These are phyloP conservation scores for Maniola jurtina DNA, from an alignment of 1,140 invertebrate genomes.

Conservation along the genomic window DNA sequence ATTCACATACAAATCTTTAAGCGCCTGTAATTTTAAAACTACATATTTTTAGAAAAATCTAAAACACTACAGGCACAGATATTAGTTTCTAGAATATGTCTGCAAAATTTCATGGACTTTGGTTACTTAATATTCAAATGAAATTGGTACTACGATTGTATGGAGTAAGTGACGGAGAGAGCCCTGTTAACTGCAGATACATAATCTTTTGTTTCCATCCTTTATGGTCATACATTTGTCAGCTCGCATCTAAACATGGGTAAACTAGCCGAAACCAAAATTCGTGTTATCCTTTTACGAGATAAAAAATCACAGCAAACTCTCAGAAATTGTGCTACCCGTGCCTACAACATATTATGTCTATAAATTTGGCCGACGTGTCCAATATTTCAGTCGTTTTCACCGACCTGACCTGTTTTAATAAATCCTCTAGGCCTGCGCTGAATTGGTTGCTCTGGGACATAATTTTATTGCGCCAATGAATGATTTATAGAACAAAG, in stretches of 20 bases:
- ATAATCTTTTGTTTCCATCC: constrained; percentile 54
- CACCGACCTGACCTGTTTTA: constrained; percentile 67
- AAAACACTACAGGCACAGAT: too few species aligned
- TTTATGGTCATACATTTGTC: constrained; percentile 6
- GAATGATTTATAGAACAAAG: constrained; percentile 21
- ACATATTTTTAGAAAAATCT: too few species aligned
- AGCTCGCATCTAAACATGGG: constrained; percentile 6
- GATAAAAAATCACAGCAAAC: constrained; percentile 64
- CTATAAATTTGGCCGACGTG: constrained; percentile 74
- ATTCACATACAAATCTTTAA: too few species aligned
- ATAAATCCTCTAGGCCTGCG: constrained; percentile 63
- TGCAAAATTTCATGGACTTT: too few species aligned
- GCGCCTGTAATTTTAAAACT: too few species aligned
- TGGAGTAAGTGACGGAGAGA: too few species aligned
- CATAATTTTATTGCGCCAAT: constrained; percentile 36
- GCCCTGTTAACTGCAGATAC: constrained; percentile 27
- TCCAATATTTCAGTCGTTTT: constrained; percentile 74
- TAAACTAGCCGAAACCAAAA: constrained; percentile 14
- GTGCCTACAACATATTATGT: constrained; percentile 70
- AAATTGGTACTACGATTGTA: too few species aligned
- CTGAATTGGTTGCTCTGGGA: constrained; percentile 40
- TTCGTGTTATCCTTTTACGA: constrained; percentile 38
- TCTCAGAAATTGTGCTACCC: constrained; percentile 57
- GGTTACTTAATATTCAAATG: too few species aligned
- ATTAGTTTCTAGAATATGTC: too few species aligned